Conservation (phyloP, 2,797 vertebrate species). For the Peromyscus aztecus region DNA sequence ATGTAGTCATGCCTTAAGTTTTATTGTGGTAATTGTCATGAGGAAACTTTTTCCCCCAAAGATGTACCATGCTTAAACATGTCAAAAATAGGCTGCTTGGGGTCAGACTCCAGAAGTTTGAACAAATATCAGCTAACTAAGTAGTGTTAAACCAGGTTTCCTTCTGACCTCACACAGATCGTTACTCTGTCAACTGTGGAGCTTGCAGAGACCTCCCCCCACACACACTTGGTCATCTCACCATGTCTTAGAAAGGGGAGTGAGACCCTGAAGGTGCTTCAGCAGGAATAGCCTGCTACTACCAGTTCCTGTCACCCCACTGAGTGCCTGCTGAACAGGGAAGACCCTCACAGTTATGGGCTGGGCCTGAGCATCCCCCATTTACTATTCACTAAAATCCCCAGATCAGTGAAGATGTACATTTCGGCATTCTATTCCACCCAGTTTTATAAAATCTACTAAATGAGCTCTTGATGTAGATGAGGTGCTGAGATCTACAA, state of each 20-base stretch:
- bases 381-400: neutral
- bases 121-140: neutral
- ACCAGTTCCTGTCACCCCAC: neutral
- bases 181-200: neutral
- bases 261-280: neutral
- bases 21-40: neutral
- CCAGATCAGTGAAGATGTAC: neutral
- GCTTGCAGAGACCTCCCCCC: neutral
- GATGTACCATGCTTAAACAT: neutral
- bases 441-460: neutral
- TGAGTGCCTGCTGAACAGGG: rapidly evolving
- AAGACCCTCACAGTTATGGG: neutral
- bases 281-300: neutral
- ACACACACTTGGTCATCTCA: no score
- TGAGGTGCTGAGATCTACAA: neutral
- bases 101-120: neutral
- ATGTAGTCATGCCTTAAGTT: neutral
- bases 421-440: neutral
- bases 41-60: neutral
- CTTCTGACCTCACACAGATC: neutral
- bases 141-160: neutral
- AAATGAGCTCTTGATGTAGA: neutral
- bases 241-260: neutral
- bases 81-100: neutral
- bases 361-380: neutral